phyloP scores from a whole-genome alignment of 2,797 vertebrate genomes.

The Epinephelus coioides region DNA sequence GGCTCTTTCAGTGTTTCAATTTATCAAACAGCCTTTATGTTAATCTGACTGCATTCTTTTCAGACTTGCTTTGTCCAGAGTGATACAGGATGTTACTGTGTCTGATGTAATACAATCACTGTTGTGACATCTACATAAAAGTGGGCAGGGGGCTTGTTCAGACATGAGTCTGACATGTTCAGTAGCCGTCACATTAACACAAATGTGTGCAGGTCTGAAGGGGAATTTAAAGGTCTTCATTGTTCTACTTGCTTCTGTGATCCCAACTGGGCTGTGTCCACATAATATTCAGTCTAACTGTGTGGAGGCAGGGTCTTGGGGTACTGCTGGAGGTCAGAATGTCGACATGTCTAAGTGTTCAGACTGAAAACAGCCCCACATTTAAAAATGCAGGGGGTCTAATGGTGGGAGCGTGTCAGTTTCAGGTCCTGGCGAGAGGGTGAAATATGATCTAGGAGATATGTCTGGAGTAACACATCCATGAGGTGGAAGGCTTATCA shows the following conservation, averaged over 20 bases:
- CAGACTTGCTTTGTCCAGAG: not conserved
- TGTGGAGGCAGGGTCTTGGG: not conserved
- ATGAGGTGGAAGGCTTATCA: not conserved
- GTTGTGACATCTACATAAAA: not conserved
- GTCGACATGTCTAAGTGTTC: not conserved
- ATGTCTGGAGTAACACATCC: not conserved
- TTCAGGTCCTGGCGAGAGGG: not conserved
- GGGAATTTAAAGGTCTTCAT: not conserved
- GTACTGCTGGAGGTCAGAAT: not conserved
- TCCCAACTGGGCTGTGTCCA: not conserved
- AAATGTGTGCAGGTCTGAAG: not conserved
- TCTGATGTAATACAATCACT: not conserved
- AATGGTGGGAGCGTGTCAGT: not conserved
- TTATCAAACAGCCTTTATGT: not conserved
- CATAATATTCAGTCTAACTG: not conserved
- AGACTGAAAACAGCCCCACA: not conserved
- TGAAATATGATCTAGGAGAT: slow-evolving; percentile 1
- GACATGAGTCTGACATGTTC: not conserved
- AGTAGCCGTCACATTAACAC: not conserved
- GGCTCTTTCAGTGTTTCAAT: not conserved
- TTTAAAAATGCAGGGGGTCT: not conserved
- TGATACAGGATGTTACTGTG: not conserved
- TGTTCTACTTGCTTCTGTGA: not conserved
- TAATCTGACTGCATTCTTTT: not conserved
- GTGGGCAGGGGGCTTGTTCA: not conserved